Evolutionary conservation across 2,113 vertebrate species (phyloP).

Genomic region (Peucedramus taeniatus): DNA sequence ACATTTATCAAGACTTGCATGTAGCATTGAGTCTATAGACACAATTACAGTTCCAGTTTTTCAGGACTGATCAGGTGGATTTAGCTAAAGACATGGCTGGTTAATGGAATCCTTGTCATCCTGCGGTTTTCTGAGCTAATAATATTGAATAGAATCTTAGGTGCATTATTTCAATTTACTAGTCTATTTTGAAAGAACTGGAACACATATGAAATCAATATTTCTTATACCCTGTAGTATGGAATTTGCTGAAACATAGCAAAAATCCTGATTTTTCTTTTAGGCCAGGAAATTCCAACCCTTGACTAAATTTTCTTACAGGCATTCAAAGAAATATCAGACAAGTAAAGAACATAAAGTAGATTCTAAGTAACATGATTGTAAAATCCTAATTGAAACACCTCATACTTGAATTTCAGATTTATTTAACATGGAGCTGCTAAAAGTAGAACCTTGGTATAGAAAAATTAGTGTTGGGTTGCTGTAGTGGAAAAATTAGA

Average conservation of each 20-base stretch:
- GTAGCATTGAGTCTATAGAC: not conserved
- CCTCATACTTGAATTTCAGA: not conserved
- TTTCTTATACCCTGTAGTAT: not conserved
- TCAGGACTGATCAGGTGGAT: rapidly evolving
- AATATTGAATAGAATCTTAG: not conserved
- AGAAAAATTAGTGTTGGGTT: not conserved
- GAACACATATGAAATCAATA: not conserved
- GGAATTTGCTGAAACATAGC: not conserved
- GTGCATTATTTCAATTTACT: not conserved
- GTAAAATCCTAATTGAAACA: not conserved
- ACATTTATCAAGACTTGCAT: not conserved
- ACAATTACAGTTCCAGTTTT: not conserved
- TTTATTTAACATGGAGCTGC: not conserved
- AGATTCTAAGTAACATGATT: not conserved
- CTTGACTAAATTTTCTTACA: not conserved
- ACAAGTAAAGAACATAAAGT: not conserved
- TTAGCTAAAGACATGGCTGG: not conserved
- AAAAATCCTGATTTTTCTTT: not conserved
- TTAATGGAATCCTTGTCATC: not conserved
- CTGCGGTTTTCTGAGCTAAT: not conserved
- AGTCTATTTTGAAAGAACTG: not conserved
- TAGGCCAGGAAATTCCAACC: not conserved
- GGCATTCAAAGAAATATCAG: not conserved
- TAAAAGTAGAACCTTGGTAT: not conserved
- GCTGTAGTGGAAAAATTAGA: not conserved